Conservation (phyloP, 92 coral and sea anemone genomes). For the Diadumene lineata region DNA sequence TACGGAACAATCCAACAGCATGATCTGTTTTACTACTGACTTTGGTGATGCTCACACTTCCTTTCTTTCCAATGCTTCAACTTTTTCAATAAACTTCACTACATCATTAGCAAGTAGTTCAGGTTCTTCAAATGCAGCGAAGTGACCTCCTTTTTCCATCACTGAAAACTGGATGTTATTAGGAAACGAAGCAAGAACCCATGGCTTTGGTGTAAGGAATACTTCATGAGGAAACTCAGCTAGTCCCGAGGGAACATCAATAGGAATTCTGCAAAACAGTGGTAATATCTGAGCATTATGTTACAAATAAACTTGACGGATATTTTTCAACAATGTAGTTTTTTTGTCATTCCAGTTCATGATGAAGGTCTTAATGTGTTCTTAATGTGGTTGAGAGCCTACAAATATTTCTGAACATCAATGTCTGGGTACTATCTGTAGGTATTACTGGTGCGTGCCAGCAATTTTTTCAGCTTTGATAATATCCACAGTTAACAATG, state of each 20-base stretch:
- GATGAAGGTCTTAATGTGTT: background rate
- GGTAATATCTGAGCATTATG: background rate
- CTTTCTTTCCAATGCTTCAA: conserved; percentile 32
- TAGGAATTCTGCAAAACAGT: conserved; percentile 36
- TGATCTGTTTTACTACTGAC: no score
- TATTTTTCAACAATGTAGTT: background rate
- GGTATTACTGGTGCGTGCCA: background rate
- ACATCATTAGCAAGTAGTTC: conserved; percentile 66
- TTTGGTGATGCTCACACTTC: no score
- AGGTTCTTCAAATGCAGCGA: conserved; percentile 81
- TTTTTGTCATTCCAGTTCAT: background rate
- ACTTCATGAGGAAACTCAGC: conserved; percentile 75
- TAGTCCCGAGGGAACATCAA: conserved; percentile 58
- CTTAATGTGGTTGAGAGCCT: background rate
- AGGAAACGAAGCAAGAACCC: conserved; percentile 40
- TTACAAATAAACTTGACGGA: background rate
- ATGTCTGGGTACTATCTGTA: no score
- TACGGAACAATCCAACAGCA: no score
- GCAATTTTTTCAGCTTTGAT: background rate
- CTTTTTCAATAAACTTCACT: conserved; percentile 59
- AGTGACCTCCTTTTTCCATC: conserved; percentile 83
- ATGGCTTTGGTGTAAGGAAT: conserved; percentile 42
- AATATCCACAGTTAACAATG: background rate
- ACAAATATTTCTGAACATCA: no score
- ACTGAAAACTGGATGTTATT: conserved; percentile 74